A percentile compares a stretch with the other conserved stretches of the same genome.
Conservation (phyloP, 1,140 invertebrate genomes). For the Nasonia giraulti region DNA sequence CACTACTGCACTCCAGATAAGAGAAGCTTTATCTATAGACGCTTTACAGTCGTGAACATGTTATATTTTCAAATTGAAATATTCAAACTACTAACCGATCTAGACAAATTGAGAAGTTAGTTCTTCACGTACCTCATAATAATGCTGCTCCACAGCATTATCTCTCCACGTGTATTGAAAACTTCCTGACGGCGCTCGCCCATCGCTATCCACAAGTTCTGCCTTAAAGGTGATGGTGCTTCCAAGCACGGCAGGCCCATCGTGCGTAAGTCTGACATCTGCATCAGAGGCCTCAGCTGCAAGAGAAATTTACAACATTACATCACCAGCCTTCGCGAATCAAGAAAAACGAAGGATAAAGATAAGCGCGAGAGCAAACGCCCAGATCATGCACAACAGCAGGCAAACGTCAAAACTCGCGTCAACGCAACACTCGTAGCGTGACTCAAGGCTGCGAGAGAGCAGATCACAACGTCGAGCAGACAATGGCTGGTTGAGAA, state of each 20-base stretch:
- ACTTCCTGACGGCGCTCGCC: slow-evolving; percentile 63
- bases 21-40: background rate
- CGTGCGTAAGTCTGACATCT: slow-evolving; percentile 71
- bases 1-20: background rate
- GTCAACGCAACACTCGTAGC: background rate
- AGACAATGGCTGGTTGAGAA: background rate
- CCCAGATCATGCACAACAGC: background rate
- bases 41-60: too few species aligned
- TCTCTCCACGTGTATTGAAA: slow-evolving; percentile 76
- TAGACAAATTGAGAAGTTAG: too few species aligned
- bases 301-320: slow-evolving; percentile 55
- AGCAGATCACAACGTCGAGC: background rate
- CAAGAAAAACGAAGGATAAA: background rate
- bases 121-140: slow-evolving; percentile 68
- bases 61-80: background rate
- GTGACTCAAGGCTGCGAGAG: background rate
- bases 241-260: slow-evolving; percentile 80
- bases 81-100: background rate
- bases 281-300: slow-evolving; percentile 58
- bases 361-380: background rate
- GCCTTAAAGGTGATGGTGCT: slow-evolving; percentile 80
- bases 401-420: background rate
- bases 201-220: slow-evolving; percentile 72
- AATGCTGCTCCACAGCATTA: slow-evolving; percentile 74
- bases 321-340: background rate